Conservation (phyloP, 1,140 invertebrate genomes). For the Papilio xuthus region DNA sequence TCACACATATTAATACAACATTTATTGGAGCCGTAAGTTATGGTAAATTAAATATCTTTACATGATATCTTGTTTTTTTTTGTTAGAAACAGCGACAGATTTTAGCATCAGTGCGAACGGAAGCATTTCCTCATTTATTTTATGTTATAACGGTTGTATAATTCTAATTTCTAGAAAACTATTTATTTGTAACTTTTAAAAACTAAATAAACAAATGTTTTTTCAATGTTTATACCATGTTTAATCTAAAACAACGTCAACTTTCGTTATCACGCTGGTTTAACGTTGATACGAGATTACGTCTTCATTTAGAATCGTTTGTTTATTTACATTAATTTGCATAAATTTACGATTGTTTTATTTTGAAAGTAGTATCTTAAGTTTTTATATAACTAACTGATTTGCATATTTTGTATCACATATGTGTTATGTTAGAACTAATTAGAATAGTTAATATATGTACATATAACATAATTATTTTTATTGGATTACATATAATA, state of each 20-base stretch:
- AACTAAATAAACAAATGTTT: conserved; percentile 8
- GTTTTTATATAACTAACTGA: background rate
- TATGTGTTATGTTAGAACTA: background rate
- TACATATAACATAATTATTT: background rate
- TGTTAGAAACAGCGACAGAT: conserved; percentile 28
- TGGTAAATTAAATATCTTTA: background rate
- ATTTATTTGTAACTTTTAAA: background rate
- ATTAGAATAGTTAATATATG: conserved; percentile 2
- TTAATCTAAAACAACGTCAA: background rate
- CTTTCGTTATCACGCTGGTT: conserved; percentile 10
- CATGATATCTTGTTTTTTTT: conserved; percentile 16
- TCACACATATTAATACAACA: background rate
- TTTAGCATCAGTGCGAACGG: conserved; percentile 17
- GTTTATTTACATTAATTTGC: conserved; percentile 34
- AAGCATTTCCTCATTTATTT: conserved; percentile 32
- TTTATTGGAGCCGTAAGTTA: background rate
- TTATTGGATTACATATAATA: background rate
- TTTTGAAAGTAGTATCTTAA: background rate
- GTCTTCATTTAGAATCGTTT: conserved; percentile 2
- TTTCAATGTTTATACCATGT: background rate
- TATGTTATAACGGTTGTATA: conserved; percentile 26
- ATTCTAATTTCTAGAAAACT: background rate
- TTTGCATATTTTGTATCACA: conserved; percentile 3
- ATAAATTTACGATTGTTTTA: conserved; percentile 16
- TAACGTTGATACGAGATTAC: background rate